A percentile compares a stretch with the other conserved stretches of the same genome.
phyloP scores from a whole-genome alignment of 2,113 vertebrate species.

The Tympanuchus pallidicinctus region DNA sequence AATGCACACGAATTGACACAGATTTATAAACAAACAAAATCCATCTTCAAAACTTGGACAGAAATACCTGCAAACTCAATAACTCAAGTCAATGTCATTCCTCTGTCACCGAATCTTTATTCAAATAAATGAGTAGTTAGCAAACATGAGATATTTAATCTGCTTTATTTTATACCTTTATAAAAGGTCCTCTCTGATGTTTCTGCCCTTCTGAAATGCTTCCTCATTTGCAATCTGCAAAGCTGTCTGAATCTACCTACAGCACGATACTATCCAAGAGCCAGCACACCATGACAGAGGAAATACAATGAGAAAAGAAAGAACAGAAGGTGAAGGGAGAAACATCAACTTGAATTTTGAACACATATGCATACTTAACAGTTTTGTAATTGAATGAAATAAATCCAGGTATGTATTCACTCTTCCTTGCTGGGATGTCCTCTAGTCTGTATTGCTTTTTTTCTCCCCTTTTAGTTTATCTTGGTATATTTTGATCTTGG shows the following conservation, averaged over 20 bases:
- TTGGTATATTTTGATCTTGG: background rate
- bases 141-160: background rate
- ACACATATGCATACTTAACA: background rate
- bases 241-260: background rate
- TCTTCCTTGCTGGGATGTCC: background rate
- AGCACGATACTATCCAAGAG: background rate
- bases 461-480: background rate
- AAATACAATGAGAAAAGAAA: background rate
- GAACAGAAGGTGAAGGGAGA: background rate
- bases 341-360: background rate
- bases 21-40: background rate
- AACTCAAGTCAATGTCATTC: background rate
- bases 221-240: background rate
- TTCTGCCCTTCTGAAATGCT: background rate
- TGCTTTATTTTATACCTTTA: background rate
- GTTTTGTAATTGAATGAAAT: background rate
- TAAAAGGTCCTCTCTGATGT: background rate
- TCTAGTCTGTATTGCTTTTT: background rate
- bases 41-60: background rate
- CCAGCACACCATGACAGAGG: rapidly evolving
- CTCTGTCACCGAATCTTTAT: background rate
- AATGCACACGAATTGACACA: background rate
- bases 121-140: background rate
- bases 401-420: rapidly evolving
- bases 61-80: background rate